These are phyloP conservation scores for Philypnodon macrostomus DNA, from an alignment of 2,797 vertebrate species.

Conservation along the genomic window DNA sequence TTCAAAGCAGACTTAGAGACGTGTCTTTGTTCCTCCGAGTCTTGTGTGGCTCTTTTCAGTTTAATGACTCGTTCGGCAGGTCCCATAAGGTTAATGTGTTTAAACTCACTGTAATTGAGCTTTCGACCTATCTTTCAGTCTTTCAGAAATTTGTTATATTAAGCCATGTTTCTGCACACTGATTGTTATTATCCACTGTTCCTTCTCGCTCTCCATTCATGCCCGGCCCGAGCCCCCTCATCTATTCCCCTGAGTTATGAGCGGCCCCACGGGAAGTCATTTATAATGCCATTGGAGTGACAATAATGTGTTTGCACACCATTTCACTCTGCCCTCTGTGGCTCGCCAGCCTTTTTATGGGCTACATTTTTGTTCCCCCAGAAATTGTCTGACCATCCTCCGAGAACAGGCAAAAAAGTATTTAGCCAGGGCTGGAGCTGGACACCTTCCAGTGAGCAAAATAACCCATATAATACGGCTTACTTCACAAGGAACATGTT, in stretches of 20 bases:
- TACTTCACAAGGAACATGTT: too few relatives aligned
- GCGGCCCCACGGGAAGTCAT: conserved; percentile 64
- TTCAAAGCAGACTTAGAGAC: conserved; percentile 66
- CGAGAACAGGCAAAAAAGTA: conserved; percentile 48
- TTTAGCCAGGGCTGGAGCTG: conserved; percentile 29
- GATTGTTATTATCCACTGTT: conserved; percentile 61
- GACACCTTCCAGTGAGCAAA: conserved; percentile 31
- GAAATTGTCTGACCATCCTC: conserved; percentile 50
- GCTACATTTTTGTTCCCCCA: conserved; percentile 50
- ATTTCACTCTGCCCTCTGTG: conserved; percentile 66
- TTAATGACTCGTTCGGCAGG: conserved; percentile 72
- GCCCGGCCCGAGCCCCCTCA: conserved; percentile 28
- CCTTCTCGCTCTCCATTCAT: conserved; percentile 23
- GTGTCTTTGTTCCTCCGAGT: conserved; percentile 65
- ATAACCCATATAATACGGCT: conserved; percentile 15
- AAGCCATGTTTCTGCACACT: conserved; percentile 55
- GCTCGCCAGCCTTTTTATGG: conserved; percentile 70
- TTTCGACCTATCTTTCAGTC: conserved; percentile 68
- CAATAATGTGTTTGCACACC: conserved; percentile 72
- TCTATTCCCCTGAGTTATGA: conserved; percentile 56
- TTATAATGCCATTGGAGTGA: conserved; percentile 72
- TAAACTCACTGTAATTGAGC: conserved; percentile 79
- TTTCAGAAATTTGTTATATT: conserved; percentile 51
- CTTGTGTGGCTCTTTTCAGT: conserved; percentile 59
- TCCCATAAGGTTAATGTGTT: conserved; percentile 75